These are phyloP conservation scores for Pimpla rufipes DNA, from an alignment of 2,888 invertebrate species.

Conservation along the genomic window DNA sequence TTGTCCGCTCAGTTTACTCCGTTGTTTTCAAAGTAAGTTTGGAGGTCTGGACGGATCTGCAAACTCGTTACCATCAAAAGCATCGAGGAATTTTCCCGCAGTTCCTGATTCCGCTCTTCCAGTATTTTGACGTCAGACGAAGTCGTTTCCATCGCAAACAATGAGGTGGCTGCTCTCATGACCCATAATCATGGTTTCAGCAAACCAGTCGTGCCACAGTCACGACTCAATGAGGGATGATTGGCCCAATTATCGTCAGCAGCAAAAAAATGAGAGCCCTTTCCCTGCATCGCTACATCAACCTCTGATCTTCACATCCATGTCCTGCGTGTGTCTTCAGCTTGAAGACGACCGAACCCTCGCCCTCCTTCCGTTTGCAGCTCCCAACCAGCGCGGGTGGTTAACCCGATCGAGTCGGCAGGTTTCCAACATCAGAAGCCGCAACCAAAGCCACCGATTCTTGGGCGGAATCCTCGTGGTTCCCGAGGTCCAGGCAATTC, in stretches of 20 bases:
- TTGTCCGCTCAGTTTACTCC: neutral
- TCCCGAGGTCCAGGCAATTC: conserved; percentile 65
- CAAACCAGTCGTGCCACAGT: neutral
- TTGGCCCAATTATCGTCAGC: conserved; percentile 81
- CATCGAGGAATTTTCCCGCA: neutral
- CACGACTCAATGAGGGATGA: conserved; percentile 78
- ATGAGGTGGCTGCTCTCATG: neutral
- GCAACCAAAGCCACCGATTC: conserved; percentile 36
- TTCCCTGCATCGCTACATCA: conserved; percentile 4
- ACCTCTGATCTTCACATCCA: too few species aligned
- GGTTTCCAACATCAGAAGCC: conserved; percentile 1
- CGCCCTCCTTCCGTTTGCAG: neutral
- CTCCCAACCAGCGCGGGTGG: conserved; percentile 18
- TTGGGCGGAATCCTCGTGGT: conserved; percentile 15
- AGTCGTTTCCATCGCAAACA: neutral
- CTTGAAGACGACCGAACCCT: too few species aligned
- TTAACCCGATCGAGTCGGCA: conserved; percentile 21
- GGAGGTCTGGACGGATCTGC: neutral
- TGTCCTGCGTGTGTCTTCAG: conserved; percentile 14
- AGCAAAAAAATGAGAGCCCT: conserved; percentile 79
- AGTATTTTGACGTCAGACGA: neutral
- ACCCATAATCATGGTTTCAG: conserved; percentile 2
- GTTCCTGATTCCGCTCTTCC: too few species aligned
- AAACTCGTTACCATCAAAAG: neutral
- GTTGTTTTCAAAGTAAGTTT: neutral